Conservation (phyloP, 2,888 invertebrate species). For the Temnothorax unifasciatus region DNA sequence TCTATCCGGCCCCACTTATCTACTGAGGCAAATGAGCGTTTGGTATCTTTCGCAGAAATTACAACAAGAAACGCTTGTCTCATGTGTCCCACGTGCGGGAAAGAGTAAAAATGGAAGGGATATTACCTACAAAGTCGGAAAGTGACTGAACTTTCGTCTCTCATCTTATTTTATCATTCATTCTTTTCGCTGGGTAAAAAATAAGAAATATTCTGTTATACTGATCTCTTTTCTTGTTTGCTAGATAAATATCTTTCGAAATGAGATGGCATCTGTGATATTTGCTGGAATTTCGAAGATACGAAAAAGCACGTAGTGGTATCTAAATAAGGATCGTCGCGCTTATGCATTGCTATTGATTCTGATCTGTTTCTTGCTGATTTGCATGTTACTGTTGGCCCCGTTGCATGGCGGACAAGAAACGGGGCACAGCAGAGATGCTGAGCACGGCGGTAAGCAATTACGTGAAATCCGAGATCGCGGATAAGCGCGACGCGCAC, state of each 20-base stretch:
- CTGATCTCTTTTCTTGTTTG: neutral
- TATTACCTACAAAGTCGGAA: neutral
- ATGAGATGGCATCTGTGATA: slow-evolving; percentile 15
- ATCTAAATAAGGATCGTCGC: slow-evolving; percentile 59
- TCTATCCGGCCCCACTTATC: slow-evolving; percentile 15
- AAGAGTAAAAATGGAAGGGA: neutral
- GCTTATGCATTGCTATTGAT: slow-evolving; percentile 68
- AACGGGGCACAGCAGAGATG: slow-evolving; percentile 57
- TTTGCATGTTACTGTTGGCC: slow-evolving; percentile 68
- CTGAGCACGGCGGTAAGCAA: slow-evolving; percentile 64
- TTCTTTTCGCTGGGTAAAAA: neutral
- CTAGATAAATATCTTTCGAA: slow-evolving; percentile 49
- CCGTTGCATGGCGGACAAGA: slow-evolving; percentile 62
- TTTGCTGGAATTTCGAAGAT: slow-evolving; percentile 56
- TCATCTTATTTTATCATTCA: neutral
- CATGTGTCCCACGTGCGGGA: neutral
- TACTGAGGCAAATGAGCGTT: neutral
- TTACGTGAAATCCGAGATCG: slow-evolving; percentile 65
- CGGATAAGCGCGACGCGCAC: slow-evolving; percentile 55
- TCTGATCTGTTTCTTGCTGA: slow-evolving; percentile 73
- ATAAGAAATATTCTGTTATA: neutral
- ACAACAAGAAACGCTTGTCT: slow-evolving; percentile 22
- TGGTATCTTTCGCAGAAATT: neutral
- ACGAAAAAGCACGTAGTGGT: slow-evolving; percentile 20
- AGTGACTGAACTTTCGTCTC: neutral